These are phyloP conservation scores for Panagrolaimus sp. DNA, from an alignment of 1,140 invertebrate genomes.

Conservation along the genomic window DNA sequence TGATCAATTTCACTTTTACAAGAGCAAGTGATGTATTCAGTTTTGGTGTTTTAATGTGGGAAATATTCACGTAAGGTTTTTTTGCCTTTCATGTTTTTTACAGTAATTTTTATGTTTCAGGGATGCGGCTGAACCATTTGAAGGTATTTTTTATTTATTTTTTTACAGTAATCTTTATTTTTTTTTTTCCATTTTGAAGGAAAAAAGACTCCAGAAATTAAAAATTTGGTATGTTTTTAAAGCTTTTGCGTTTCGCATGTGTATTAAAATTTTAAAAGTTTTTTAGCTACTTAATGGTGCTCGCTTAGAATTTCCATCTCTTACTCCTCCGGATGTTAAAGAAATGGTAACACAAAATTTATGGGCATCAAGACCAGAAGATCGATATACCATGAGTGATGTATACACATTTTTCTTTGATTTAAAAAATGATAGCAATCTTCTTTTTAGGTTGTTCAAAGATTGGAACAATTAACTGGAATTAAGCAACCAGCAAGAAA, in stretches of 20 bases:
- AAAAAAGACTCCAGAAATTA: conserved; percentile 7
- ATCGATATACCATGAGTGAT: conserved; percentile 21
- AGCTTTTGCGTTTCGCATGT: neutral
- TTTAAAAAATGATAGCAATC: too few species aligned
- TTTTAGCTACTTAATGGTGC: conserved; percentile 26
- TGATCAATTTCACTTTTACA: conserved; percentile 25
- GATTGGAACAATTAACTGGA: conserved; percentile 5
- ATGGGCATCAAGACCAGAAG: conserved; percentile 16
- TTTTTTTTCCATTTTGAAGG: too few species aligned
- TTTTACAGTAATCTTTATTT: too few species aligned
- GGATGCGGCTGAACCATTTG: too few species aligned
- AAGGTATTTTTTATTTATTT: too few species aligned
- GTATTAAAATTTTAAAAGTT: neutral
- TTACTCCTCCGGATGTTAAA: conserved; percentile 15
- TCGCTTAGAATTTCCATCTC: conserved; percentile 18
- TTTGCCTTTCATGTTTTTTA: conserved; percentile 37
- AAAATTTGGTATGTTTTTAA: neutral
- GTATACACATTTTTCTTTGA: neutral
- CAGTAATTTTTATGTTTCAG: too few species aligned
- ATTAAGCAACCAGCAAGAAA: neutral
- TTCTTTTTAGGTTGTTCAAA: neutral
- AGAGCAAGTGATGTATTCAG: conserved; percentile 27
- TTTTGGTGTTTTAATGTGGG: conserved; percentile 37
- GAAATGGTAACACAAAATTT: conserved; percentile 1
- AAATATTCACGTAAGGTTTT: conserved; percentile 32